Percentiles rank a stretch among this genome's conserved stretches.
Evolutionary conservation across 2,888 invertebrate genomes (phyloP).

Genomic region (Drosophila monieri): DNA sequence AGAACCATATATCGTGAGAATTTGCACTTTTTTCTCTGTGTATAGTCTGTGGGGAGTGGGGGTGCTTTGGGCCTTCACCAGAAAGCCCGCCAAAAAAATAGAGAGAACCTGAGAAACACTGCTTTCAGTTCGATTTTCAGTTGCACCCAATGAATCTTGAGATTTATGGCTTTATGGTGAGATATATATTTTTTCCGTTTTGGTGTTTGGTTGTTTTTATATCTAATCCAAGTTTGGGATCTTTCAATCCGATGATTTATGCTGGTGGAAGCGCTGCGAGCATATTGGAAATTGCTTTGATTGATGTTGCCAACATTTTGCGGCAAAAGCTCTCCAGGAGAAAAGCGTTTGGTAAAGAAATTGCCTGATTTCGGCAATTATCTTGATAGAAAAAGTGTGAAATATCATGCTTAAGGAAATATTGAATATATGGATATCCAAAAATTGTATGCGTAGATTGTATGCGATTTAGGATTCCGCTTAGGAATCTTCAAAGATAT

Average conservation of each 20-base stretch:
- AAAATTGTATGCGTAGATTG: no score
- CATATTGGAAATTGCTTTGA: constrained; percentile 62
- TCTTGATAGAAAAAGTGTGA: constrained; percentile 38
- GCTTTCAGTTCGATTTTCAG: constrained; percentile 58
- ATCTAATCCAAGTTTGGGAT: constrained; percentile 62
- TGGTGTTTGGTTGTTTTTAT: constrained; percentile 35
- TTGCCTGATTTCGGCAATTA: constrained; percentile 10
- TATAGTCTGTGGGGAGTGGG: background rate
- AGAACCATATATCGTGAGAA: no score
- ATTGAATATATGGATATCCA: background rate
- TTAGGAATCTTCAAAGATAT: background rate
- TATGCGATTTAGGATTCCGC: background rate
- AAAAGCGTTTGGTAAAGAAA: constrained; percentile 29
- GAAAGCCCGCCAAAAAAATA: constrained; percentile 67
- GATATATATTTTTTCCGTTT: constrained; percentile 40
- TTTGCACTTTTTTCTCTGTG: background rate
- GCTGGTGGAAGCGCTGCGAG: constrained; percentile 57
- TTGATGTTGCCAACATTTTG: constrained; percentile 58
- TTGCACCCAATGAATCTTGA: constrained; percentile 70
- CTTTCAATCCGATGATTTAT: constrained; percentile 62
- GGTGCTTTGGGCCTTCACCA: constrained; percentile 1
- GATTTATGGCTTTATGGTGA: constrained; percentile 65
- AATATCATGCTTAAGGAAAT: background rate
- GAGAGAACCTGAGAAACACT: constrained; percentile 23
- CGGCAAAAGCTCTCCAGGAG: constrained; percentile 23